Evolutionary conservation across 1,140 invertebrate genomes (phyloP).

Genomic region (Penaeus chinensis): DNA sequence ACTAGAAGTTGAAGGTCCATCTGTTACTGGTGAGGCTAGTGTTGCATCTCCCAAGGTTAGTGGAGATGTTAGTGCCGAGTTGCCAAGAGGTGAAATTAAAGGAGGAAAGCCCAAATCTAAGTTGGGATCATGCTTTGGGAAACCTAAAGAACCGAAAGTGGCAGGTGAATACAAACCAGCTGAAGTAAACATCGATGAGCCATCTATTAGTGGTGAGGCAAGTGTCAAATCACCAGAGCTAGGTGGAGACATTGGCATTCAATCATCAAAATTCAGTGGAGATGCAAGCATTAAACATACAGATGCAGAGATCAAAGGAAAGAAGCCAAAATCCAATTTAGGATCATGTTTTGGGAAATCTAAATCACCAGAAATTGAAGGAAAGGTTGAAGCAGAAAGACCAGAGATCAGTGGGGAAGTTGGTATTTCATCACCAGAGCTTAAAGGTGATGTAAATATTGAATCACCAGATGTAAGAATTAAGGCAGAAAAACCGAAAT

Average conservation of each 20-base stretch:
- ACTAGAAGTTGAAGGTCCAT: conserved; percentile 27
- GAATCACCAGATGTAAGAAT: conserved; percentile 33
- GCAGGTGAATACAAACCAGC: conserved; percentile 40
- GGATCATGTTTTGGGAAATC: conserved; percentile 9
- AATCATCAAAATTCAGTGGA: background rate
- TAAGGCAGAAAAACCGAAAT: conserved; percentile 41
- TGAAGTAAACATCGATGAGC: conserved; percentile 1
- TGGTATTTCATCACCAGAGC: conserved; percentile 26
- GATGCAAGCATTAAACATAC: no score
- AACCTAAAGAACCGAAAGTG: conserved; percentile 28
- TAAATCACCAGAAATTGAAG: conserved; percentile 31
- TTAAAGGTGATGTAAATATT: conserved; percentile 27
- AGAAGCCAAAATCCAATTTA: conserved; percentile 24
- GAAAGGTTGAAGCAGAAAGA: conserved; percentile 20
- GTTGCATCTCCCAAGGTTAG: conserved; percentile 24
- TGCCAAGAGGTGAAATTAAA: conserved; percentile 26
- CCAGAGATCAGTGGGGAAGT: conserved; percentile 25
- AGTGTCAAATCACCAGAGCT: conserved; percentile 6
- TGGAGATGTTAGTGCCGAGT: conserved; percentile 31
- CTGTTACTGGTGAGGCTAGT: conserved; percentile 8
- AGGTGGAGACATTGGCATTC: conserved; percentile 7
- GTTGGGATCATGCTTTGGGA: conserved; percentile 43
- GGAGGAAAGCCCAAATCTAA: conserved; percentile 33
- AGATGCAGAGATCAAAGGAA: no score
- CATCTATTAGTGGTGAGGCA: background rate